Conservation (phyloP, 1,140 invertebrate species). For the Drosophila novamexicana region DNA sequence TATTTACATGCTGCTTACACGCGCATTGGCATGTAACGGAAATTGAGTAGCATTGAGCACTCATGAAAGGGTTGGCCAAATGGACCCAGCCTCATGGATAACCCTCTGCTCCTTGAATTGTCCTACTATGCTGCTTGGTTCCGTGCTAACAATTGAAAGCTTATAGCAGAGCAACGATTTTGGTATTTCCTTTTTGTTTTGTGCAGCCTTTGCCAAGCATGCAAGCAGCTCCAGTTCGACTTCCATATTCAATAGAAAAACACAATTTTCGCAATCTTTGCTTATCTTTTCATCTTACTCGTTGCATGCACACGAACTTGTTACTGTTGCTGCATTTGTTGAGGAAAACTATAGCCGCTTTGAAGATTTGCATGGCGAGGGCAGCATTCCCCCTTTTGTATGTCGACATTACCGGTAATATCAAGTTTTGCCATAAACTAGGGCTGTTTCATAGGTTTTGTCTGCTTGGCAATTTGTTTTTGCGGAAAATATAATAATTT, state of each 20-base stretch:
- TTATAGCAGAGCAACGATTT: constrained; percentile 49
- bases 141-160: constrained; percentile 62
- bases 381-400: constrained; percentile 43
- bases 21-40: constrained; percentile 78
- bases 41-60: constrained; percentile 60
- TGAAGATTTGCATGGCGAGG: constrained; percentile 28
- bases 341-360: constrained; percentile 58
- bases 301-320: constrained; percentile 42
- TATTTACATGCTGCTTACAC: constrained; percentile 81
- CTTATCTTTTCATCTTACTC: constrained; percentile 78
- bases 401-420: constrained; percentile 58
- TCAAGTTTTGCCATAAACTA: constrained; percentile 39
- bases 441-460: constrained; percentile 21
- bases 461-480: not conserved
- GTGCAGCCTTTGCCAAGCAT: constrained; percentile 56
- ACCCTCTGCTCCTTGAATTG: not conserved
- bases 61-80: constrained; percentile 67
- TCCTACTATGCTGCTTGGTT: constrained; percentile 13
- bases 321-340: constrained; percentile 38
- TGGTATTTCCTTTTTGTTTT: constrained; percentile 69
- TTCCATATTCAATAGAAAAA: constrained; percentile 67
- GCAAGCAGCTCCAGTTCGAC: constrained; percentile 8
- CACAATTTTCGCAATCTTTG: constrained; percentile 81
- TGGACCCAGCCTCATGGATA: constrained; percentile 18
- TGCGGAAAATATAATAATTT: no score